phyloP scores from a whole-genome alignment of 2,888 invertebrate genomes.

The Tiliacea citrago region DNA sequence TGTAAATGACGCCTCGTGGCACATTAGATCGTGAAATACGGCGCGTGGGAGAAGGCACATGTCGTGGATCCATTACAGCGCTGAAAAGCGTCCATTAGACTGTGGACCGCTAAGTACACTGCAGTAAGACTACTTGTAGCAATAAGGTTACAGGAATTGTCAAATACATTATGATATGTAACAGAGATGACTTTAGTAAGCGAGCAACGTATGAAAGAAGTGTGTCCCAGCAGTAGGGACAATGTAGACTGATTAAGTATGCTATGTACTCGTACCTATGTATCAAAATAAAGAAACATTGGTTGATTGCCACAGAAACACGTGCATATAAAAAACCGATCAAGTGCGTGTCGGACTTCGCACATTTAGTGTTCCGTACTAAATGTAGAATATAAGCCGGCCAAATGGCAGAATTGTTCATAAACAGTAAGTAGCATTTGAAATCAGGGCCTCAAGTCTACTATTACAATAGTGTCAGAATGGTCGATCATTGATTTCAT shows the following conservation, averaged over 20 bases:
- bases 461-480: too few relatives aligned
- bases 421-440: too few relatives aligned
- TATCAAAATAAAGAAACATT: background rate
- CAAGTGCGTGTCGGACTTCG: too few relatives aligned
- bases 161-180: background rate
- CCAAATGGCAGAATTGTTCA: too few relatives aligned
- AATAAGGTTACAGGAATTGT: background rate
- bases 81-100: constrained; percentile 52
- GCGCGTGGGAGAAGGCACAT: constrained; percentile 52
- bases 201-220: background rate
- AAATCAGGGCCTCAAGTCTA: too few relatives aligned
- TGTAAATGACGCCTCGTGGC: constrained; percentile 20
- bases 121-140: constrained; percentile 35
- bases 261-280: too few relatives aligned
- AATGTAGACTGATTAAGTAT: too few relatives aligned
- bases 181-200: background rate
- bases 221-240: too few relatives aligned
- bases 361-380: too few relatives aligned
- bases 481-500: too few relatives aligned
- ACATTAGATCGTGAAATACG: background rate
- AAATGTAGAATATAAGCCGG: too few relatives aligned
- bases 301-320: background rate
- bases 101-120: background rate
- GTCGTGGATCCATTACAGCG: constrained; percentile 53
- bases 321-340: background rate